phyloP scores from a whole-genome alignment of 2,797 vertebrate genomes.

The Coranthus polyacanthus region DNA sequence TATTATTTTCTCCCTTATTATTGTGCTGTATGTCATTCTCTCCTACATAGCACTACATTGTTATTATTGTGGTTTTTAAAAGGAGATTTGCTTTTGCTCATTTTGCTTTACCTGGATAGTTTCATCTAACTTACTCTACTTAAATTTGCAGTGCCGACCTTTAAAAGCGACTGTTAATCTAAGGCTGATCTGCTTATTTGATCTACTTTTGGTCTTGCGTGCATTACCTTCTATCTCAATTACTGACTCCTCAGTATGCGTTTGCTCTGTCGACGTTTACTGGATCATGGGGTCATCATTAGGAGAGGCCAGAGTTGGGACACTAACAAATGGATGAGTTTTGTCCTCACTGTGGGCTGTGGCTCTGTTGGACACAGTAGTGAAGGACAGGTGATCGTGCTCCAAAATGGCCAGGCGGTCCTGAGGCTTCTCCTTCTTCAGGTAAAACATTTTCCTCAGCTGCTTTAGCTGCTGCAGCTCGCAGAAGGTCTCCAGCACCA shows the following conservation, averaged over 20 bases:
- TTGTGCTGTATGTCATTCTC: conserved; percentile 24
- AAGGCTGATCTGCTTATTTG: conserved; percentile 29
- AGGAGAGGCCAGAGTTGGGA: conserved; percentile 69
- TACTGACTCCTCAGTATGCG: neutral
- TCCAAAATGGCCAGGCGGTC: conserved; percentile 93
- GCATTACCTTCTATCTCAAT: conserved; percentile 2
- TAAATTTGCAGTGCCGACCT: conserved; percentile 34
- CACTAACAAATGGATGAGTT: conserved; percentile 84
- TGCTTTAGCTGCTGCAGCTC: conserved; percentile 96
- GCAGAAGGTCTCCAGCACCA: conserved; percentile 97
- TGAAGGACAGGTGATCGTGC: conserved; percentile 95
- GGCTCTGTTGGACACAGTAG: conserved; percentile 87
- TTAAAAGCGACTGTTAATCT: conserved; percentile 32
- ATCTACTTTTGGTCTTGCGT: conserved; percentile 12
- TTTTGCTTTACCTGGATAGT: conserved; percentile 28
- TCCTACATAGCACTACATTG: conserved; percentile 29
- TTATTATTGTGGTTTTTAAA: conserved; percentile 31
- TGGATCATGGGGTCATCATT: conserved; percentile 82
- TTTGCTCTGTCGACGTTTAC: conserved; percentile 54
- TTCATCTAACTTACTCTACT: conserved; percentile 11
- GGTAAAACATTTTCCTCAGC: conserved; percentile 95
- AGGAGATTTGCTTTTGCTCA: conserved; percentile 9
- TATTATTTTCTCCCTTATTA: conserved; percentile 45
- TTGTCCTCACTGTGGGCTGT: conserved; percentile 85
- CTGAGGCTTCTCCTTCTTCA: conserved; percentile 94